Evolutionary conservation across 2,797 vertebrate genomes (phyloP).

Genomic region (Enteromius paludinosus): DNA sequence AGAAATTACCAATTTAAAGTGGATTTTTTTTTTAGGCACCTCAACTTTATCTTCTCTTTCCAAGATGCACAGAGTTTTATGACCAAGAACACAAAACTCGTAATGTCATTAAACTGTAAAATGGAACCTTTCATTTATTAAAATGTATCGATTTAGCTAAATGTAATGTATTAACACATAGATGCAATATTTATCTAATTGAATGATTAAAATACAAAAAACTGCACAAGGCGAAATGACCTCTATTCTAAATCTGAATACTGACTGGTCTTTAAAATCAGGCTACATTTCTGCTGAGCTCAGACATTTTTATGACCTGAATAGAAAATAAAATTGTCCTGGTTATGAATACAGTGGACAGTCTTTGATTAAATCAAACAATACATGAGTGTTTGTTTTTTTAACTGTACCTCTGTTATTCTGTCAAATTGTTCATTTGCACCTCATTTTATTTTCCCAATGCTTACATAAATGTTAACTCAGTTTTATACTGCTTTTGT

Average conservation of each 20-base stretch:
- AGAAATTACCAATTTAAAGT: neutral
- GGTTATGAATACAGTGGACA: conserved; percentile 12
- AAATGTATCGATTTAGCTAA: neutral
- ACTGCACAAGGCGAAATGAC: neutral
- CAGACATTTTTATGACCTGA: neutral
- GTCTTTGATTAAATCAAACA: neutral
- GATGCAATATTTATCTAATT: neutral
- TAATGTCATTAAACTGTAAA: neutral
- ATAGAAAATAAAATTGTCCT: neutral
- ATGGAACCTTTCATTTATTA: neutral
- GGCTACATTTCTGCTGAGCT: conserved; percentile 11
- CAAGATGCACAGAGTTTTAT: neutral
- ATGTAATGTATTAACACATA: neutral
- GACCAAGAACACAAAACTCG: neutral
- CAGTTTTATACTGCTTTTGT: neutral
- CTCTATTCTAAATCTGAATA: neutral
- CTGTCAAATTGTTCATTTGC: neutral
- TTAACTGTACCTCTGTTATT: neutral
- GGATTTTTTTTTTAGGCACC: neutral
- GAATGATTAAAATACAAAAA: neutral
- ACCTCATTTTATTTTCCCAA: neutral
- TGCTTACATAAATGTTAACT: neutral
- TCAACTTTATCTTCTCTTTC: neutral
- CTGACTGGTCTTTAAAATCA: neutral
- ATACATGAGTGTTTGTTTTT: neutral